Base-by-base conservation (phyloP, 1,140 invertebrate species). In the Zeugodacus cucurbitae region DNA sequence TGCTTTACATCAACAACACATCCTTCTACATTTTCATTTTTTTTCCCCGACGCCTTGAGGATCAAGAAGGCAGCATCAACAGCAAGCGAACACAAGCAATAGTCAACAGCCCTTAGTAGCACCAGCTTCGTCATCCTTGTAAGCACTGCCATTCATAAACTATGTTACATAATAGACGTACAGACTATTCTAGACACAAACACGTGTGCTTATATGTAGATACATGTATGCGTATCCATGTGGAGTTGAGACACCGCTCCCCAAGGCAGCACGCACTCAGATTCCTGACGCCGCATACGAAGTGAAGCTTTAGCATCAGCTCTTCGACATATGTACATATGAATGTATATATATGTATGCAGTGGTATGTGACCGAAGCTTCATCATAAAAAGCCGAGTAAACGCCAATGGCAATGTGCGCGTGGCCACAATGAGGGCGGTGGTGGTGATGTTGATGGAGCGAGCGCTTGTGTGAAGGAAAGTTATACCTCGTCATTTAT, bases 81-180 rank as follows among this genome's bases (percentile, higher is more conserved):
- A 82, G n/a, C 41, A 44, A 82, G 22, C 74, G 1, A 48, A 82
- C 58, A 62, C 74, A 82, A n/a, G n/a, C 41, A 82, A 48, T 44
- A 82, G 74, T 82, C 41, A 82, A 82, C 37, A 82, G 74, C 74
- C 41, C 74, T 82, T 82, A 14, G 67, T 20, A 74, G 34, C 67
- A n/a, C 58, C 26, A 74, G 20, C 34, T 34, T 41, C 70, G 74
- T 29, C 41, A 82, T 44, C 37, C 74, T 29, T 82, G 44, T 82
- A 29, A 48, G 74, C 41, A 48, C 22, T 54, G 74, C 44, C n/a
- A 82, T 82, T 82, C 74, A 82, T 48, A 82, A 82, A 44, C 34
- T 48, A 48, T 82, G 20, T 82, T 82, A 82, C 74, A 48, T 82
- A 82, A 82, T 48, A 41, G 34, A 41, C 67, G 58, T n/a, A 62